Percentiles rank a stretch among this genome's conserved stretches.
Conservation (phyloP, 2,113 vertebrate species). For the Phaethornis superciliosus region DNA sequence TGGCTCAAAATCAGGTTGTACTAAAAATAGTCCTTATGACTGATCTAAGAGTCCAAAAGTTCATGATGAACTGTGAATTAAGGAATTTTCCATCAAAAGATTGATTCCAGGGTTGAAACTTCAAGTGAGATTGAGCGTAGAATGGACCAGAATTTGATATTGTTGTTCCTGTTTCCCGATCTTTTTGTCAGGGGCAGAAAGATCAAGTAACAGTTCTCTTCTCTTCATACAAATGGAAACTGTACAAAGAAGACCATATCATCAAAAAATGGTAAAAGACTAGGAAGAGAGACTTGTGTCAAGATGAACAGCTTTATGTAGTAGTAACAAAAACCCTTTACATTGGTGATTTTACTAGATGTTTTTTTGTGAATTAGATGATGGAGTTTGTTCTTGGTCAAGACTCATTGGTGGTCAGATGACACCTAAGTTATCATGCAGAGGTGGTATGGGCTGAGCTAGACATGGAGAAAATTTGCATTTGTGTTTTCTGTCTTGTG, state of each 20-base stretch:
- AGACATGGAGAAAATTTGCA: background rate
- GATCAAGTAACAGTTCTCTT: background rate
- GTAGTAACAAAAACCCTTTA: background rate
- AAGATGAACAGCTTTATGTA: background rate
- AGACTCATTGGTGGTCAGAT: background rate
- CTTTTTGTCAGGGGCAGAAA: constrained; percentile 4
- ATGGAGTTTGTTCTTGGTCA: background rate
- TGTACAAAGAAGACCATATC: background rate
- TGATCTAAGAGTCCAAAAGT: background rate
- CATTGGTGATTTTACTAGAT: background rate
- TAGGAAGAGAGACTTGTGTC: background rate
- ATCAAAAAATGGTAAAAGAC: background rate
- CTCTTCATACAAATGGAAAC: background rate
- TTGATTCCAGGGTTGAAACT: background rate
- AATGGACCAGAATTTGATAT: background rate
- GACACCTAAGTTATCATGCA: background rate
- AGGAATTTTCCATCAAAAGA: background rate
- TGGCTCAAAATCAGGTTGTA: background rate
- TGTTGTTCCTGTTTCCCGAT: background rate
- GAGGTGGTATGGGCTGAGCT: background rate
- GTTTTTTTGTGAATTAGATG: background rate
- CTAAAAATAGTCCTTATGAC: background rate
- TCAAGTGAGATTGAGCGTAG: background rate
- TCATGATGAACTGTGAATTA: background rate
- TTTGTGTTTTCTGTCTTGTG: background rate